Evolutionary conservation across 2,888 invertebrate genomes (phyloP).

Genomic region (Leptothorax acervorum): DNA sequence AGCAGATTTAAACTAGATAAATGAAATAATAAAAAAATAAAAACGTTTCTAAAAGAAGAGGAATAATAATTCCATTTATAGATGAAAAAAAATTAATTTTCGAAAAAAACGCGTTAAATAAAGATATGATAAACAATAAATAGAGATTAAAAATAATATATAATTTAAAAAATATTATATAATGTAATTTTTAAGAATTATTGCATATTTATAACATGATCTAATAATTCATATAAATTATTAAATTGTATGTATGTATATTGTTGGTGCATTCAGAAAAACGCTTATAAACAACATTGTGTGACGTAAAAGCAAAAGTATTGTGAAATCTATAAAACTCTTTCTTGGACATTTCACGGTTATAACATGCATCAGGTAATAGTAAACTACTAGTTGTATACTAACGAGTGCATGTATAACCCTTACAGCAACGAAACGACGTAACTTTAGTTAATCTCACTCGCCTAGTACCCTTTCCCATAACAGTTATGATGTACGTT

Average conservation of each 20-base stretch:
- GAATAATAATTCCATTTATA: neutral
- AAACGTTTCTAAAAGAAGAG: neutral
- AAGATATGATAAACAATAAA: neutral
- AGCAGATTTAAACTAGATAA: neutral
- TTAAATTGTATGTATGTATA: too few relatives aligned
- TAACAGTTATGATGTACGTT: constrained; percentile 74
- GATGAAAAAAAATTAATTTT: neutral
- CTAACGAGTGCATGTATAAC: constrained; percentile 49
- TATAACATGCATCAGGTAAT: constrained; percentile 6
- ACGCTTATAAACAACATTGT: neutral
- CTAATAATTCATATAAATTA: neutral
- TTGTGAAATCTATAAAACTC: constrained; percentile 3
- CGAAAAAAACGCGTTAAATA: neutral
- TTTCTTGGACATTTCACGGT: neutral
- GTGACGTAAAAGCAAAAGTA: neutral
- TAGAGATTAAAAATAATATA: too few relatives aligned
- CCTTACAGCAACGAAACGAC: constrained; percentile 59
- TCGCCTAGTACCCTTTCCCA: constrained; percentile 59
- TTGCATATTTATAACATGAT: neutral
- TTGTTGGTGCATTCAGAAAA: neutral
- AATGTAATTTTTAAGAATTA: neutral
- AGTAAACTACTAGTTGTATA: constrained; percentile 34
- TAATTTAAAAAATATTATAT: too few relatives aligned
- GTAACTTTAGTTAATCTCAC: constrained; percentile 69
- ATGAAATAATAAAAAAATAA: neutral